A percentile compares a stretch with the other conserved stretches of the same genome.
Conservation (phyloP, 2,797 vertebrate genomes). For the Peromyscus attwateri region DNA sequence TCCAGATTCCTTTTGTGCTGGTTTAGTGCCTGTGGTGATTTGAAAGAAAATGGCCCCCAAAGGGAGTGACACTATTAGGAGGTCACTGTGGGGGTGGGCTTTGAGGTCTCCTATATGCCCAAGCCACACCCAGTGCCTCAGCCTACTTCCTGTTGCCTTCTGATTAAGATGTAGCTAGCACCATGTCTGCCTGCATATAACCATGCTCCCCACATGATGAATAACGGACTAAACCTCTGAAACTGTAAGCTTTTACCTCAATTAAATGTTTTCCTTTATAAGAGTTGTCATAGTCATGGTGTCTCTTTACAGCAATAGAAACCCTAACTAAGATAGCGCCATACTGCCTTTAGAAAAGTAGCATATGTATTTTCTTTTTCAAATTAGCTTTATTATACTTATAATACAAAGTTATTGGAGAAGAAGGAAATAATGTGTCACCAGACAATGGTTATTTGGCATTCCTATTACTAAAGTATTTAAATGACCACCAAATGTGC, state of each 20-base stretch:
- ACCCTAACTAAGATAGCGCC: background rate
- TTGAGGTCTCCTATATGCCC: background rate
- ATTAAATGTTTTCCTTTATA: background rate
- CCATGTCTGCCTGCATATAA: background rate
- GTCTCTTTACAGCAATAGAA: background rate
- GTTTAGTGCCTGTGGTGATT: background rate
- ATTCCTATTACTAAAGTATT: constrained; percentile 12
- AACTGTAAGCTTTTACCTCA: background rate
- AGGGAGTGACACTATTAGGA: background rate
- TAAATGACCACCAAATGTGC: background rate
- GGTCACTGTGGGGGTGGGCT: background rate
- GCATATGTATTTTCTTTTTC: background rate
- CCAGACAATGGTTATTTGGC: background rate
- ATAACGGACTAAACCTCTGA: background rate
- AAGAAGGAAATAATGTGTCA: background rate
- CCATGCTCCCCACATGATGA: background rate
- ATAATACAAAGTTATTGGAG: background rate
- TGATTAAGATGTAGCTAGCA: background rate
- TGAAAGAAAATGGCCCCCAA: background rate
- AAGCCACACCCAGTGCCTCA: background rate
- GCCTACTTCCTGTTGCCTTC: background rate
- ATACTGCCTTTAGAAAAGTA: background rate
- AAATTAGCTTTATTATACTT: constrained; percentile 39
- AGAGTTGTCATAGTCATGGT: background rate
- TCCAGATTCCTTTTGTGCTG: background rate